A percentile compares a stretch with the other conserved stretches of the same genome.
These are phyloP conservation scores for Psittacula cyanocephala DNA, from an alignment of 2,113 vertebrate genomes.

Conservation along the genomic window DNA sequence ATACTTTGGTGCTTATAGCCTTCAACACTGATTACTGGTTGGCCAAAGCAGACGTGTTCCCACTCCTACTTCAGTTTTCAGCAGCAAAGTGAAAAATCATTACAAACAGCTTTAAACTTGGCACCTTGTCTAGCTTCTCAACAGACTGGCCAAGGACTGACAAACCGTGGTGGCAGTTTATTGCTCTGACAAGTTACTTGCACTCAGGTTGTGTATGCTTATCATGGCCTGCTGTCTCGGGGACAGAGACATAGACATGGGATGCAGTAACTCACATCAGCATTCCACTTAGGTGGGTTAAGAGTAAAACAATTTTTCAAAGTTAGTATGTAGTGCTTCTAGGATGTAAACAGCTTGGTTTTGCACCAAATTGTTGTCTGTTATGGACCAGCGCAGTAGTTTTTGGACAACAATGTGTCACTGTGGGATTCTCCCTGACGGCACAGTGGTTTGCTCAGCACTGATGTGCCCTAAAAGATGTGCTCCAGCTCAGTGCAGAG, in stretches of 20 bases:
- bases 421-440: accelerated
- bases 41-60: background rate
- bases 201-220: background rate
- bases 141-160: background rate
- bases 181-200: background rate
- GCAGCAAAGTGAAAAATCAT: background rate
- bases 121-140: background rate
- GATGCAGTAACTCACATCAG: background rate
- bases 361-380: background rate
- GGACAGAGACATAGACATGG: accelerated
- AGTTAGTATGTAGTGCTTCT: background rate
- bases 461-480: background rate
- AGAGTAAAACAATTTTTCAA: background rate
- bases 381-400: background rate
- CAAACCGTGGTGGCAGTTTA: background rate
- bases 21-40: background rate
- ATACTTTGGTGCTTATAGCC: background rate
- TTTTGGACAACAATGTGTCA: background rate
- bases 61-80: background rate
- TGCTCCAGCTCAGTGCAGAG: background rate
- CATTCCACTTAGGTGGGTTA: background rate
- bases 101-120: background rate
- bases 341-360: background rate
- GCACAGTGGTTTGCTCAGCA: accelerated
- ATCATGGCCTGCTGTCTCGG: accelerated